phyloP scores from a whole-genome alignment of 2,797 vertebrate species.

The Chiroxiphia lanceolata region DNA sequence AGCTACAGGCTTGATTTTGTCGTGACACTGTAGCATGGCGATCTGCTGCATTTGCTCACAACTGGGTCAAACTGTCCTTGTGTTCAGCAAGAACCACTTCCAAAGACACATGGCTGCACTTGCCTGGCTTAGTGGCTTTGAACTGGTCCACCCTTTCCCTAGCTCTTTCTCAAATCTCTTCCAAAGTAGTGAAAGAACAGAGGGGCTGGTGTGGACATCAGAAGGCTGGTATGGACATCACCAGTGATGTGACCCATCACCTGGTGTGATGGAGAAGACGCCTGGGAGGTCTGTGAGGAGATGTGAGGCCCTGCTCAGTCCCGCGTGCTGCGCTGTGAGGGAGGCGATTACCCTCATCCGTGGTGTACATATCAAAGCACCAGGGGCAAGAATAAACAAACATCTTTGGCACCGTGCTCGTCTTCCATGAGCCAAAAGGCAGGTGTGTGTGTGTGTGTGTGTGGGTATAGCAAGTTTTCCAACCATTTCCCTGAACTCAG shows the following conservation, averaged over 20 bases:
- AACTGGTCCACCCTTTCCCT: not conserved
- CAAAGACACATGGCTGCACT: not conserved
- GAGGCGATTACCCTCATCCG: not conserved
- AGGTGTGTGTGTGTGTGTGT: slow-evolving; percentile 16
- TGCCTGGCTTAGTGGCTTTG: not conserved
- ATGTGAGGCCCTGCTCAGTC: not conserved
- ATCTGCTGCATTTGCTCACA: not conserved
- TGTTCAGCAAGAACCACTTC: not conserved
- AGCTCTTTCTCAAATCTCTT: not conserved
- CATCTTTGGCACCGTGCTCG: not conserved
- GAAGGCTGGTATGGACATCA: not conserved
- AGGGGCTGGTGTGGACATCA: accelerated
- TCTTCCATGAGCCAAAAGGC: slow-evolving; percentile 45
- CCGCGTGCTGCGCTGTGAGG: not conserved
- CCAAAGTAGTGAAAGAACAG: not conserved
- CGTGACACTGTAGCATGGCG: accelerated
- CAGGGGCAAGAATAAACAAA: slow-evolving; percentile 57
- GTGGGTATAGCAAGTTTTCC: slow-evolving; percentile 11
- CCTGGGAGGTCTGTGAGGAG: slow-evolving; percentile 15
- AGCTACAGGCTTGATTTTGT: not conserved
- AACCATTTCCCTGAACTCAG: slow-evolving; percentile 41
- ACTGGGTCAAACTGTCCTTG: not conserved
- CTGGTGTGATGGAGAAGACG: accelerated
- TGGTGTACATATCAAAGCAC: slow-evolving; percentile 53
- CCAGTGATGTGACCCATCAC: not conserved